A percentile compares a stretch with the other conserved stretches of the same genome.
These are phyloP conservation scores for Coptodon rendalli DNA, from an alignment of 2,113 vertebrate genomes.

Conservation along the genomic window DNA sequence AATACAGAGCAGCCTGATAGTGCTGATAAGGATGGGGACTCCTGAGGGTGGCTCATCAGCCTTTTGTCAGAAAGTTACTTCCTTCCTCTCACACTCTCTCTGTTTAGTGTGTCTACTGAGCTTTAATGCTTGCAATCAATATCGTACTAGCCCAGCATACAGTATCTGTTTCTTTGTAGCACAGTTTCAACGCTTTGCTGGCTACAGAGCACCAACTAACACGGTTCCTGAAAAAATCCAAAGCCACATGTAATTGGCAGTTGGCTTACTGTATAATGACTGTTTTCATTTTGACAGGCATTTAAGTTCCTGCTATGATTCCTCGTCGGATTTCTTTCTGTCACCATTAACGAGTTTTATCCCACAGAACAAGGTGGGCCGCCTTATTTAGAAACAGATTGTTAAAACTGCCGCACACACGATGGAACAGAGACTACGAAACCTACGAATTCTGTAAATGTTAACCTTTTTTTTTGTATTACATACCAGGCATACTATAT, in stretches of 20 bases:
- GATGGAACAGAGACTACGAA: not conserved
- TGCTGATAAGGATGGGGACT: constrained; percentile 34
- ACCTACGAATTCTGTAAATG: not conserved
- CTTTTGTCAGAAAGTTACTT: constrained; percentile 17
- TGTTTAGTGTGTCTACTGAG: not conserved
- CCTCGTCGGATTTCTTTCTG: not conserved
- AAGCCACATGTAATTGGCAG: constrained; percentile 35
- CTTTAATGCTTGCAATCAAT: not conserved
- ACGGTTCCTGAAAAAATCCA: constrained; percentile 5
- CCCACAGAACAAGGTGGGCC: not conserved
- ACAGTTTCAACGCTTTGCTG: not conserved
- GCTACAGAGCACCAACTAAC: not conserved
- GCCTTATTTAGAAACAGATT: not conserved
- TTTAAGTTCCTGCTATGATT: not conserved
- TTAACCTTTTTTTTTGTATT: not conserved
- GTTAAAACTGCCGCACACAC: not conserved
- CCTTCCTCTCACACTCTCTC: not conserved
- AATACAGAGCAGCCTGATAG: constrained; percentile 17
- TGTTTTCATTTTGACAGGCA: constrained; percentile 13
- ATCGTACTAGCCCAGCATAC: not conserved
- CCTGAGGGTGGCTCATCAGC: not conserved
- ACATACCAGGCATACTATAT: not conserved
- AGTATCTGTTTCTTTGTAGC: not conserved
- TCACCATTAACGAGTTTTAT: not conserved
- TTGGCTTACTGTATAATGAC: constrained; percentile 13